Percentiles rank a stretch among this genome's conserved stretches.
Conservation (phyloP, 2,888 invertebrate species). For the Melitaea athalia region DNA sequence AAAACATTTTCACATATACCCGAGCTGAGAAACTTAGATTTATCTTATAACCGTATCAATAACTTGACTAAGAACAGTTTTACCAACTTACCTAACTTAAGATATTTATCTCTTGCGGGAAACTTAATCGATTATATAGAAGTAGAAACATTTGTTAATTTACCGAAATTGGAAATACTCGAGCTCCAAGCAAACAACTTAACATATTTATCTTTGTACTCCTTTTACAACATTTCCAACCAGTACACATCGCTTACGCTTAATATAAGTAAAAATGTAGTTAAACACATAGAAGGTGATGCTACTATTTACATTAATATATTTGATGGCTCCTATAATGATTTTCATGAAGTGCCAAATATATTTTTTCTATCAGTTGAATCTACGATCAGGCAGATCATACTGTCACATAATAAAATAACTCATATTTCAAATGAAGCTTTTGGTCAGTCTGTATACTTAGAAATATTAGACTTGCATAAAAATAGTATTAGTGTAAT, state of each 20-base stretch:
- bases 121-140: conserved; percentile 90
- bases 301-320: conserved; percentile 84
- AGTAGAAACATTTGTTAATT: conserved; percentile 87
- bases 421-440: conserved; percentile 86
- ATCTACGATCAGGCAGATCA: conserved; percentile 85
- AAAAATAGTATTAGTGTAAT: conserved; percentile 88
- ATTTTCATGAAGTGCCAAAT: conserved; percentile 84
- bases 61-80: conserved; percentile 88
- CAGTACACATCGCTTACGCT: conserved; percentile 85
- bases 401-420: conserved; percentile 89
- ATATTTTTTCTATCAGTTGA: conserved; percentile 85
- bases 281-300: conserved; percentile 75
- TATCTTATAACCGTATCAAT: conserved; percentile 90
- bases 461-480: conserved; percentile 88
- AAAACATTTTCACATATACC: conserved; percentile 88
- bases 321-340: conserved; percentile 87
- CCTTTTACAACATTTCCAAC: conserved; percentile 86
- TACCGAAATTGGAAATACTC: conserved; percentile 88
- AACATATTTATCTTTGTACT: conserved; percentile 85
- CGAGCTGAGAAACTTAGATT: conserved; percentile 88
- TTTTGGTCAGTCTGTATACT: conserved; percentile 86
- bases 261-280: conserved; percentile 89
- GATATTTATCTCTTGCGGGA: conserved; percentile 91
- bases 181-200: conserved; percentile 91
- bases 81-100: conserved; percentile 88